Evolutionary conservation across 2,113 vertebrate genomes (phyloP), one percentile per base, ranked within the genome.

Genomic region (Baryphthengus martii): DNA sequence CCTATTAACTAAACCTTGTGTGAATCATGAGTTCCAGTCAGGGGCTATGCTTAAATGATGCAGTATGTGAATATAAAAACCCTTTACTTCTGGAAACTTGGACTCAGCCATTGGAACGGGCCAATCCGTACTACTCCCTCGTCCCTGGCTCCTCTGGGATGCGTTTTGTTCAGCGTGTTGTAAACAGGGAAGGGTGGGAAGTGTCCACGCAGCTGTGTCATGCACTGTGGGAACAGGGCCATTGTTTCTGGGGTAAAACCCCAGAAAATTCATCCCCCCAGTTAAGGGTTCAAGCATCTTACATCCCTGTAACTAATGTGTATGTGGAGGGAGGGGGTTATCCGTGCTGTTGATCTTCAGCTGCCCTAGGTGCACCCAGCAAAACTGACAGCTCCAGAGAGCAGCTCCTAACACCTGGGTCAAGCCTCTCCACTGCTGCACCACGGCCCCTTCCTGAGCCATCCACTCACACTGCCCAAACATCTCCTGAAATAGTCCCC

Each of bases 21-120:
- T 96, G 95, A 97, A 94, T 94, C 86, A 94, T 95, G 95, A 94
- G 73, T 96, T 97, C 93, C 94, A 96, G 74, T 67, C 89, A 83
- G 50, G 76, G 68, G 78, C 93, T 63, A 88, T 40, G 44, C 76
- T 93, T 84, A 78, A 96, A 91, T 96, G 91, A 93, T 85, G 81
- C 61, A 61, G 72, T 66, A 8, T 75, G 76, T 65, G 90, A 87
- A 58, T 33, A 94, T 80, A 90, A 96, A 92, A 95, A 26, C 67
- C 37, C 78, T 94, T 90, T 29, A 72, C 73, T 94, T 90, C 73
- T 97, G 95, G 97, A 97, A 97, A 97, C 88, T 96, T 95, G 90
- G 96, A 93, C 90, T 94, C 93, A 95, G 85, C 88, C 89, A 61
- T 49, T 62, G 88, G 88, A 73, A 90, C 0, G 4, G 61, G 39